A percentile compares a stretch with the other conserved stretches of the same genome.
These are phyloP conservation scores for Pollenia griseotomentosa DNA, from an alignment of 2,888 invertebrate species.

Conservation along the genomic window DNA sequence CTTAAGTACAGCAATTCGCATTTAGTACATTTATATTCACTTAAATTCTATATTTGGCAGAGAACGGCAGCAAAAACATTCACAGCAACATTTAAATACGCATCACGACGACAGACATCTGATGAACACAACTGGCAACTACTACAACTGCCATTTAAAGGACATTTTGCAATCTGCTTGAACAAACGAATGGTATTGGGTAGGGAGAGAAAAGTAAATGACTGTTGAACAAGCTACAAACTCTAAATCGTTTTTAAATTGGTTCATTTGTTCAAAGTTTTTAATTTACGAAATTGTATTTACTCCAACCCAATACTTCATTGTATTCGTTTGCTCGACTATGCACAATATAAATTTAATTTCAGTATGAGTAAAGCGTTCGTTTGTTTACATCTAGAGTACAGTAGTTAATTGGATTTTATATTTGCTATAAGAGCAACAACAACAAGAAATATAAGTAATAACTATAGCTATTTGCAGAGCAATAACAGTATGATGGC, in stretches of 20 bases:
- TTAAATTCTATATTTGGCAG: slow-evolving; percentile 40
- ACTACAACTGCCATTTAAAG: slow-evolving; percentile 39
- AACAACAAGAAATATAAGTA: slow-evolving; percentile 54
- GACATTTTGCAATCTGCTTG: neutral
- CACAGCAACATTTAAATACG: slow-evolving; percentile 51
- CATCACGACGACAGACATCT: slow-evolving; percentile 44
- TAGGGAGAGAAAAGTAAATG: slow-evolving; percentile 5
- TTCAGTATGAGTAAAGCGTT: slow-evolving; percentile 19
- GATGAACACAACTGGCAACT: slow-evolving; percentile 33
- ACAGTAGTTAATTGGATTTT: slow-evolving; percentile 69
- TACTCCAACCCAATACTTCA: slow-evolving; percentile 6
- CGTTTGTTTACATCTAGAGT: slow-evolving; percentile 5
- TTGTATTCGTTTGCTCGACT: neutral
- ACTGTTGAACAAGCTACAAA: neutral
- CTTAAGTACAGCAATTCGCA: slow-evolving; percentile 55
- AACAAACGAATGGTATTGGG: neutral
- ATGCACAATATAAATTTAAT: neutral
- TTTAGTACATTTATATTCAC: slow-evolving; percentile 60
- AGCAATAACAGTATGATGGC: slow-evolving; percentile 74
- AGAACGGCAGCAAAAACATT: neutral
- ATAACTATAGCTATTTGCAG: slow-evolving; percentile 71
- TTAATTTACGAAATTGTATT: neutral
- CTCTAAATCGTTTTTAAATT: neutral
- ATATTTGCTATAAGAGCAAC: slow-evolving; percentile 68
- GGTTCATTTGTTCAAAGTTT: no score